Conservation (phyloP, 2,797 vertebrate species). For the Astyanax mexicanus region DNA sequence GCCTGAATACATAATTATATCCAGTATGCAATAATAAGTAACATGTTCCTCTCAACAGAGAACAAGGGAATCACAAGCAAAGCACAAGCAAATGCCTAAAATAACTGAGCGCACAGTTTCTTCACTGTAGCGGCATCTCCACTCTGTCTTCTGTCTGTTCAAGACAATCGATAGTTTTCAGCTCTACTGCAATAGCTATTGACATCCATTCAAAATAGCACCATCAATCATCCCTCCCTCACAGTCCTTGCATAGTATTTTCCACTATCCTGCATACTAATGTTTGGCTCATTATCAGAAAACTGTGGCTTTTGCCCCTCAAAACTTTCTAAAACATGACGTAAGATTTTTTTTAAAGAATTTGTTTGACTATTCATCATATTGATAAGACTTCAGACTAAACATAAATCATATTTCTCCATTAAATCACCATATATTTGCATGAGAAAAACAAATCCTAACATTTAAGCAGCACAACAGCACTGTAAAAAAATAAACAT, state of each 20-base stretch:
- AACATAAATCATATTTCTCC: too few species aligned
- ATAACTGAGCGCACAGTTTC: background rate
- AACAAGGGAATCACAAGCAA: background rate
- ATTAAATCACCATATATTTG: too few species aligned
- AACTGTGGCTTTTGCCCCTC: too few species aligned
- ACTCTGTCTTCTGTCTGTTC: background rate
- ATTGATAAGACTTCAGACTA: too few species aligned
- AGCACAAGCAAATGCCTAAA: background rate
- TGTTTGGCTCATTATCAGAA: too few species aligned
- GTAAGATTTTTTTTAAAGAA: too few species aligned
- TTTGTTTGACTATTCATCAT: too few species aligned
- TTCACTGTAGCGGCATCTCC: background rate
- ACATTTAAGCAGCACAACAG: too few species aligned
- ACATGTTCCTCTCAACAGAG: background rate
- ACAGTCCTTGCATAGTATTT: background rate
- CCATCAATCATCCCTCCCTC: background rate
- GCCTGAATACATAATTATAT: background rate
- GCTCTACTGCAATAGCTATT: background rate
- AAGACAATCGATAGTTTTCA: background rate
- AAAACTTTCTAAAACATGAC: too few species aligned
- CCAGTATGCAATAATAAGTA: background rate
- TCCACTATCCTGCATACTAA: background rate
- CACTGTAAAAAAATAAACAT: too few species aligned
- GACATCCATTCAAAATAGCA: background rate
- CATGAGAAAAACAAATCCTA: too few species aligned